These are phyloP conservation scores for Piezodorus guildinii DNA, from an alignment of 1,140 invertebrate genomes.

Conservation along the genomic window DNA sequence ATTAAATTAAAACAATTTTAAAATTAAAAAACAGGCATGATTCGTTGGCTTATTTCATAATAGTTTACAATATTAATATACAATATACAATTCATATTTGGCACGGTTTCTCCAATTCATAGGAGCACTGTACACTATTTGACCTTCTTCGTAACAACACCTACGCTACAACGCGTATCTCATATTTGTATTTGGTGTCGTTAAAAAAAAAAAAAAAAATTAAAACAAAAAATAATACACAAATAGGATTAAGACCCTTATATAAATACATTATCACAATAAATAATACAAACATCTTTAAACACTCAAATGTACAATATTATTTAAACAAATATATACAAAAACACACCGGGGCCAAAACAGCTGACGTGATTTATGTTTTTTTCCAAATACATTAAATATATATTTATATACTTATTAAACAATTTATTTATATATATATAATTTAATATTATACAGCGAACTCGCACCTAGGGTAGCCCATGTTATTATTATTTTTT, in stretches of 20 bases:
- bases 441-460: background rate
- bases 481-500: background rate
- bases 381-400: constrained; percentile 1
- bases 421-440: background rate
- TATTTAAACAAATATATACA: background rate
- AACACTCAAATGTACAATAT: constrained; percentile 3
- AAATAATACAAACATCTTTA: constrained; percentile 7
- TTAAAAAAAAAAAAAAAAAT: background rate
- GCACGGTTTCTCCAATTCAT: background rate
- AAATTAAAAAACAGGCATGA: background rate
- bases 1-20: background rate
- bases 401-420: too few relatives aligned
- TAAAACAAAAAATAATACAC: background rate
- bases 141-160: background rate
- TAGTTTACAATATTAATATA: background rate
- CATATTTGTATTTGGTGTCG: background rate
- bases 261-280: constrained; percentile 9
- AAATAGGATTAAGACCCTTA: background rate
- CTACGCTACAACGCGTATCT: constrained; percentile 6
- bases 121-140: background rate
- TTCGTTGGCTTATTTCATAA: background rate
- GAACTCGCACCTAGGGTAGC: constrained; percentile 4
- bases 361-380: too few relatives aligned
- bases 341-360: background rate
- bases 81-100: background rate